These are phyloP conservation scores for Rotaria socialis DNA, from an alignment of 2,888 invertebrate species.

Conservation along the genomic window DNA sequence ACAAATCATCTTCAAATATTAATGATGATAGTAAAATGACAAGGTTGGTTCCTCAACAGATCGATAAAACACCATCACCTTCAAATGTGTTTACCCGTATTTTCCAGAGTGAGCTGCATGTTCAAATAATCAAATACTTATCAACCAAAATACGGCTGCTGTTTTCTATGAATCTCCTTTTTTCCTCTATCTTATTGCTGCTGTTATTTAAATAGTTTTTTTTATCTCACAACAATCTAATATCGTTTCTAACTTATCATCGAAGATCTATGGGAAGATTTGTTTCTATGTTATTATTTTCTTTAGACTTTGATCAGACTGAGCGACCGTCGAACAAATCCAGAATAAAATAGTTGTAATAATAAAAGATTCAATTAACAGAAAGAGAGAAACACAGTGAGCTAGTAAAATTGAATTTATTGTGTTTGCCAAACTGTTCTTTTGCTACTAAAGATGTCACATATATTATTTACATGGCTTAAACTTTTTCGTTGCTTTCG, in stretches of 20 bases:
- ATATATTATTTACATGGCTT: not conserved
- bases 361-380: not conserved
- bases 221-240: not conserved
- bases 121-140: not conserved
- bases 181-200: not conserved
- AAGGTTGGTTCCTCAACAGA: not conserved
- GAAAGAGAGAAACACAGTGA: conserved; percentile 1
- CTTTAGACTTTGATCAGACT: not conserved
- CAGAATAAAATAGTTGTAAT: not conserved
- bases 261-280: no score
- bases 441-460: not conserved
- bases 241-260: not conserved
- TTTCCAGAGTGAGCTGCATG: conserved; percentile 5
- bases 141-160: conserved; percentile 5
- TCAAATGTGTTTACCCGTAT: not conserved
- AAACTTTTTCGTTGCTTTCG: not conserved
- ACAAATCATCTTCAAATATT: not conserved
- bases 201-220: not conserved
- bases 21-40: not conserved
- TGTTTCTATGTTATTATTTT: not conserved
- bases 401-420: not conserved
- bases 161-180: not conserved
- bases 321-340: not conserved
- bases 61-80: not conserved
- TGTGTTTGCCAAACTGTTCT: not conserved